These are phyloP conservation scores for Pycnonotus jocosus DNA, from an alignment of 2,113 vertebrate genomes.

Conservation along the genomic window DNA sequence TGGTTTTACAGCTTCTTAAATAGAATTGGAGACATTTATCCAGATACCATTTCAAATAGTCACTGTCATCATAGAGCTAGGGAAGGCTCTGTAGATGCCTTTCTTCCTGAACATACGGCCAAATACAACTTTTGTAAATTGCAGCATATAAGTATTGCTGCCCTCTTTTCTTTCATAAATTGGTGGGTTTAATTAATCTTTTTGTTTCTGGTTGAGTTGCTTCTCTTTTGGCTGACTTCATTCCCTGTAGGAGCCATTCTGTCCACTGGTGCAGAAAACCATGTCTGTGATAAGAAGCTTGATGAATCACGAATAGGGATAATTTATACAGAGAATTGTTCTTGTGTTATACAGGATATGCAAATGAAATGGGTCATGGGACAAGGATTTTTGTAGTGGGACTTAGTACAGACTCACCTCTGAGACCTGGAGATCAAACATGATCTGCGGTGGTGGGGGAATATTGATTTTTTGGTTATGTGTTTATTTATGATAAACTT, in stretches of 20 bases:
- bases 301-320: background rate
- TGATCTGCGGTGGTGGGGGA: background rate
- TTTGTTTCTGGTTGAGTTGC: background rate
- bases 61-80: background rate
- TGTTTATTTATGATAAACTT: background rate
- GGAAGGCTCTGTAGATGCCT: background rate
- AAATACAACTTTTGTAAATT: background rate
- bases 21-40: background rate
- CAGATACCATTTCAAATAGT: background rate
- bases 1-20: constrained; percentile 5
- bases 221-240: constrained; percentile 42
- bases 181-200: constrained; percentile 31
- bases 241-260: constrained; percentile 1
- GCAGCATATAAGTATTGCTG: background rate
- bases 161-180: background rate
- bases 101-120: background rate
- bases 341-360: background rate
- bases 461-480: background rate
- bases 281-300: background rate
- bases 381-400: background rate
- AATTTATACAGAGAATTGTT: background rate
- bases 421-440: background rate
- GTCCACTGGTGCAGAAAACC: constrained; percentile 16
- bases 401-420: background rate
- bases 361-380: background rate